A percentile compares a stretch with the other conserved stretches of the same genome.
Conservation (phyloP, 2,113 vertebrate species). For the Megaceryle maxima region DNA sequence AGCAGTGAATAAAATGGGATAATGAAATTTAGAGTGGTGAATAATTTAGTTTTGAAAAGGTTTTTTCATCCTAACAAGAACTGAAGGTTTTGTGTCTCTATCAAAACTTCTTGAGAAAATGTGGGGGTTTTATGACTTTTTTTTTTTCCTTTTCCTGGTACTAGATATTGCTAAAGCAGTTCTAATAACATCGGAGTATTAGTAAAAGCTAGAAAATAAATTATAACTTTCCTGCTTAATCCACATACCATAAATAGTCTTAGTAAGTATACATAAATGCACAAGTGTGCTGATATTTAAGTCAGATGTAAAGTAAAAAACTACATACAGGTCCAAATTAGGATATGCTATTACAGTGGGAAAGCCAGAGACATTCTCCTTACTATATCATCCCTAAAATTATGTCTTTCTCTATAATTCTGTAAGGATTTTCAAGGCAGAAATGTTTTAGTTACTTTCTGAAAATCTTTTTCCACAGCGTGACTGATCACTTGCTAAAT, state of each 20-base stretch:
- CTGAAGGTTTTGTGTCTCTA: not conserved
- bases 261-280: not conserved
- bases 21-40: not conserved
- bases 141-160: not conserved
- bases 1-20: not conserved
- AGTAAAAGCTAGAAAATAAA: not conserved
- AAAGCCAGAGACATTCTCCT: not conserved
- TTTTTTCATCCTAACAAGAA: not conserved
- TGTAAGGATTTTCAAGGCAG: not conserved
- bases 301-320: not conserved
- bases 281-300: not conserved
- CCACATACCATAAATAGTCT: not conserved
- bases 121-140: not conserved
- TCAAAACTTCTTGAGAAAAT: not conserved
- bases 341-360: not conserved
- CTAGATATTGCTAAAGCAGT: not conserved
- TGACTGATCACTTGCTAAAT: not conserved
- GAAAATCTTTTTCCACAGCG: not conserved
- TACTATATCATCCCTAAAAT: not conserved
- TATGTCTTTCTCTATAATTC: not conserved
- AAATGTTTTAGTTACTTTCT: not conserved
- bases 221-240: conserved; percentile 5
- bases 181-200: not conserved
- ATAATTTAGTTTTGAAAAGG: not conserved
- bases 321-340: not conserved